A percentile compares a stretch with the other conserved stretches of the same genome.
Evolutionary conservation across 2,797 vertebrate species (phyloP).

Genomic region (Lacerta viridis): DNA sequence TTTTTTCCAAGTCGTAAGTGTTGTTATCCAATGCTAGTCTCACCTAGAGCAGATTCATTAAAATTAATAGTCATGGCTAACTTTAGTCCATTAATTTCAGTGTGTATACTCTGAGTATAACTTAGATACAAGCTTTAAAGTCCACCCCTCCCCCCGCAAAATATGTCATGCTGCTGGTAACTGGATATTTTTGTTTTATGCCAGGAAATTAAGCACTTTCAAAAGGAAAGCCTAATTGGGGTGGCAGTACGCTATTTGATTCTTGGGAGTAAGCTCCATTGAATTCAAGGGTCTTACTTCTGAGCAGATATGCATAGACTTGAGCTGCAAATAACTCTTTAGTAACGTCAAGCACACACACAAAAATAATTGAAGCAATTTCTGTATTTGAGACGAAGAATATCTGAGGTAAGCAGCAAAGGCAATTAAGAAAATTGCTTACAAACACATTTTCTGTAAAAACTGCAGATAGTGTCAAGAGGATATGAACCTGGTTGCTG

Average conservation of each 20-base stretch:
- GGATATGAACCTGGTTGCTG: background rate
- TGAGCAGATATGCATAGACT: background rate
- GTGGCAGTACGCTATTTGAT: too few species aligned
- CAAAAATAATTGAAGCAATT: conserved; percentile 4
- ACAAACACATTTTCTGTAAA: background rate
- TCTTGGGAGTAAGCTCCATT: background rate
- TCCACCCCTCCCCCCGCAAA: too few species aligned
- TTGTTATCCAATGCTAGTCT: too few species aligned
- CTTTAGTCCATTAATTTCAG: too few species aligned
- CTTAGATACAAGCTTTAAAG: too few species aligned
- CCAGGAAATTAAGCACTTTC: background rate
- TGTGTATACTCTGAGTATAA: too few species aligned
- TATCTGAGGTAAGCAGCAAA: background rate
- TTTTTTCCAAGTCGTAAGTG: too few species aligned
- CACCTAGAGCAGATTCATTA: too few species aligned
- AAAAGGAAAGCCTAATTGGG: background rate
- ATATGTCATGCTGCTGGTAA: background rate
- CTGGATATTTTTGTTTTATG: background rate
- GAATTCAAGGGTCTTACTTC: background rate
- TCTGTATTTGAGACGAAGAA: background rate
- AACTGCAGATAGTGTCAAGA: conserved; percentile 5
- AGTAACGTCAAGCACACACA: background rate
- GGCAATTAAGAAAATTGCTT: background rate
- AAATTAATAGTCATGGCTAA: too few species aligned
- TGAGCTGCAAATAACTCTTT: background rate